Evolutionary conservation across 2,113 vertebrate species (phyloP), one percentile per base, ranked within the genome.

Genomic region (Elachura formosa): DNA sequence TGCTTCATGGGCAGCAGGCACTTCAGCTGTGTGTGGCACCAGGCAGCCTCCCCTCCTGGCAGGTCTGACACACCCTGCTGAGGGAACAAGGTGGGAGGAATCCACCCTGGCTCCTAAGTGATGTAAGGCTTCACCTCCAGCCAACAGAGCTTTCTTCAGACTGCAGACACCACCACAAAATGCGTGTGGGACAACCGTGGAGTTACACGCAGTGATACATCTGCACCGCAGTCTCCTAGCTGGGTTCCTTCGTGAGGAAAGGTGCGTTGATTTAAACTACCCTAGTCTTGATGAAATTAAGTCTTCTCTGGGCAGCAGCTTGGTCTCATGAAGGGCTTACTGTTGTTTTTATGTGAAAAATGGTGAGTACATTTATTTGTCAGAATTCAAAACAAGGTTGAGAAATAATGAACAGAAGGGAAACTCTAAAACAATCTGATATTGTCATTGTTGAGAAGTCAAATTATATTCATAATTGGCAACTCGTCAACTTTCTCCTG

Each of bases 41-140:
- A 33, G 36, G 10, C 61, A 21, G 11, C 25, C 26, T 40, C 59
- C 26, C 5, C 26, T 2, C 14, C 28, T 15, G 64, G 12, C 21
- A 41, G 25, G 8, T 17, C 41, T 25, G 26, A 12, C 31, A 48
- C 31, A 11, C 34, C 61, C 25, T 56, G 29, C 48, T 9, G 31
- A 40, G 38, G 7, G 5, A 24, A 24, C 28, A 23, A 1, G 2
- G 0, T 1, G 5, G 5, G 4, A 41, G 38, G 25, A 59, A 36
- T 4, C 43, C 29, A 10, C 23, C 15, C 14, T 0, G 1, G 24
- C 23, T 46, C 5, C 1, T 31, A n/a, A 41, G 23, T 12, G 21
- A 22, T 6, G 31, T 31, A 52, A 67, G 20, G 19, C 11, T 48
- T 62, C 28, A 19, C 8, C 4, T 5, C 14, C 74, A 56, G 10